Percentiles rank a stretch among this genome's conserved stretches.
These are phyloP conservation scores for Drosophila formosana DNA, from an alignment of 2,888 invertebrate genomes.

Conservation along the genomic window DNA sequence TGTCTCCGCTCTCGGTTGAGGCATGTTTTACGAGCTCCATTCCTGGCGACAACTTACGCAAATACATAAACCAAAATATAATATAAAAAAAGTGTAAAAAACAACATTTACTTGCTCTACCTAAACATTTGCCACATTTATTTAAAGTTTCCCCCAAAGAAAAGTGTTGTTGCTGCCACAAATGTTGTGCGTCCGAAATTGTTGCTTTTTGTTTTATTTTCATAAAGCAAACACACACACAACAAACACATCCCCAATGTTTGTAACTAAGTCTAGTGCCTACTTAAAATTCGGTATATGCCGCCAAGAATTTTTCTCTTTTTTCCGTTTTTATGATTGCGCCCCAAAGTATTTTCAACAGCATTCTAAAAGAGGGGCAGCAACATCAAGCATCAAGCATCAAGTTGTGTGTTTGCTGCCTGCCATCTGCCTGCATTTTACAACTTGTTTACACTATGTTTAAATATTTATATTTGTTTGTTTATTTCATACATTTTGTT, in stretches of 20 bases:
- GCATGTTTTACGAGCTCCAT: conserved; percentile 19
- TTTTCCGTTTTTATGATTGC: conserved; percentile 48
- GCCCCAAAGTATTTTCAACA: conserved; percentile 26
- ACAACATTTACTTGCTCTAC: conserved; percentile 4
- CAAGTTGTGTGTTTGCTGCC: conserved; percentile 8
- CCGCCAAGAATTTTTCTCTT: conserved; percentile 17
- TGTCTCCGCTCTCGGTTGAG: conserved; percentile 12
- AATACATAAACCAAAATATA: conserved; percentile 4
- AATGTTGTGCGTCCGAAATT: conserved; percentile 27
- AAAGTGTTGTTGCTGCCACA: conserved; percentile 28
- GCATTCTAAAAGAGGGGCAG: conserved; percentile 19
- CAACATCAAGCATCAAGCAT: conserved; percentile 1
- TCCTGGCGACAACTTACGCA: not conserved
- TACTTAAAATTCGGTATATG: conserved; percentile 25
- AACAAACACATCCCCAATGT: not conserved
- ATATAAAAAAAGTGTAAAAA: not conserved
- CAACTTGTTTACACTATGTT: conserved; percentile 57
- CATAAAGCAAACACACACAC: conserved; percentile 13
- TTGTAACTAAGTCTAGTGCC: conserved; percentile 3
- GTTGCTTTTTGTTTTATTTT: conserved; percentile 34
- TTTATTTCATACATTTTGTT: conserved; percentile 19
- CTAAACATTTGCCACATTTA: conserved; percentile 18
- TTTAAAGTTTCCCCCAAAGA: conserved; percentile 15
- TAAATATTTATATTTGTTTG: conserved; percentile 27
- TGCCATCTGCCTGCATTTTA: conserved; percentile 37